These are phyloP conservation scores for Caenorhabditis sp. DNA, from an alignment of 2,888 invertebrate species.

Conservation along the genomic window DNA sequence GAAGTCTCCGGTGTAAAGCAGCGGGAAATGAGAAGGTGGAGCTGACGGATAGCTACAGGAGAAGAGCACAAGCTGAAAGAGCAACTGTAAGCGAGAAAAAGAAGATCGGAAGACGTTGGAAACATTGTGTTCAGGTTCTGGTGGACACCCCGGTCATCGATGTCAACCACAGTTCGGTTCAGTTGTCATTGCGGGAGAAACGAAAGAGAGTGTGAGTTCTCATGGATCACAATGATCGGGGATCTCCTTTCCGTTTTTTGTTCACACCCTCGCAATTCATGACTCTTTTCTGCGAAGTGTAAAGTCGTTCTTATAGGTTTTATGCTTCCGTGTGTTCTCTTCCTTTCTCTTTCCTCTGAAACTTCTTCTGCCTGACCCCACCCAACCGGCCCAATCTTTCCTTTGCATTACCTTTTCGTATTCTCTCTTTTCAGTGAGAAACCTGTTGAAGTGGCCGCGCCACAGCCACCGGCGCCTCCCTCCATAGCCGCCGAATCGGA, in stretches of 20 bases:
- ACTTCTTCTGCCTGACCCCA: slow-evolving; percentile 31
- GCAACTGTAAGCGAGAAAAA: slow-evolving; percentile 21
- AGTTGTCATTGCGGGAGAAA: slow-evolving; percentile 20
- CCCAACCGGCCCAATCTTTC: slow-evolving; percentile 11
- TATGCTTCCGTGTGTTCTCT: slow-evolving; percentile 24
- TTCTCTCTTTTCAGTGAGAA: slow-evolving; percentile 38
- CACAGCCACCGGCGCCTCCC: slow-evolving; percentile 15
- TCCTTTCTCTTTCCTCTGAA: slow-evolving; percentile 20
- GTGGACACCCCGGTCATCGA: slow-evolving; percentile 47
- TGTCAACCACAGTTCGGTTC: slow-evolving; percentile 29
- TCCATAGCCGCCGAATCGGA: slow-evolving; percentile 7
- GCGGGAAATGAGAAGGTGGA: slow-evolving; percentile 5
- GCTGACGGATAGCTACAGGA: slow-evolving; percentile 20
- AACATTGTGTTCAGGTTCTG: slow-evolving; percentile 33
- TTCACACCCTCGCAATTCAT: slow-evolving; percentile 29
- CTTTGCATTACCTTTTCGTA: not conserved
- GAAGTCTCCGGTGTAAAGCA: slow-evolving; percentile 16
- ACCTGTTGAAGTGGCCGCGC: slow-evolving; percentile 28
- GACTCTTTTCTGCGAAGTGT: slow-evolving; percentile 14
- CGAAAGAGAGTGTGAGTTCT: slow-evolving; percentile 17
- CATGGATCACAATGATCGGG: no score
- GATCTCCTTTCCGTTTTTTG: no score
- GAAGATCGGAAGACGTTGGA: not conserved
- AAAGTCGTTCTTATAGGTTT: slow-evolving; percentile 43
- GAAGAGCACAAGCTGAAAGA: slow-evolving; percentile 27